Evolutionary conservation across 2,113 vertebrate genomes (phyloP).

Genomic region (Semnopithecus entellus): DNA sequence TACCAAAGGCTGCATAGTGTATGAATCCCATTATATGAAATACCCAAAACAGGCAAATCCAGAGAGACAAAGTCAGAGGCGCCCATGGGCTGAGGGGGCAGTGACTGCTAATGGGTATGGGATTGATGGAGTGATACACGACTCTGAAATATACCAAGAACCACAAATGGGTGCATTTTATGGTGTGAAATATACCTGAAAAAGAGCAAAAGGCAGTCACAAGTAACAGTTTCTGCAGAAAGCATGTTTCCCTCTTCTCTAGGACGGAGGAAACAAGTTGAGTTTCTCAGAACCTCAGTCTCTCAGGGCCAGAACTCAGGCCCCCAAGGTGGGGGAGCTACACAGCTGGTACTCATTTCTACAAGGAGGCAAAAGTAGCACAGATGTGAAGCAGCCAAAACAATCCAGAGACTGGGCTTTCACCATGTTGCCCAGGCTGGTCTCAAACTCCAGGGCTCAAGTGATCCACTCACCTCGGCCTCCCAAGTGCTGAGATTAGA

Average conservation of each 20-base stretch:
- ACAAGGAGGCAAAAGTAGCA: not conserved
- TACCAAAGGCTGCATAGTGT: not conserved
- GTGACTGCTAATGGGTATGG: not conserved
- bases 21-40: not conserved
- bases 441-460: no score
- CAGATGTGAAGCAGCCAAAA: not conserved
- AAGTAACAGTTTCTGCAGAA: not conserved
- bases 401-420: not conserved
- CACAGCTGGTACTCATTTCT: not conserved
- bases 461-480: no score
- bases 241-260: not conserved
- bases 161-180: not conserved
- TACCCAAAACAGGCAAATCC: not conserved
- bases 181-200: not conserved
- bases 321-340: not conserved
- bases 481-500: no score
- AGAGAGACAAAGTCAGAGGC: not conserved
- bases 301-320: not conserved
- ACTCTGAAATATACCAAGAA: not conserved
- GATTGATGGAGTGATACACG: not conserved
- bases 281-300: not conserved
- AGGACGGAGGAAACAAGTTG: not conserved
- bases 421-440: no score
- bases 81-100: not conserved
- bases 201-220: not conserved